phyloP scores from a whole-genome alignment of 2,113 vertebrate species.

The Nymphicus hollandicus region DNA sequence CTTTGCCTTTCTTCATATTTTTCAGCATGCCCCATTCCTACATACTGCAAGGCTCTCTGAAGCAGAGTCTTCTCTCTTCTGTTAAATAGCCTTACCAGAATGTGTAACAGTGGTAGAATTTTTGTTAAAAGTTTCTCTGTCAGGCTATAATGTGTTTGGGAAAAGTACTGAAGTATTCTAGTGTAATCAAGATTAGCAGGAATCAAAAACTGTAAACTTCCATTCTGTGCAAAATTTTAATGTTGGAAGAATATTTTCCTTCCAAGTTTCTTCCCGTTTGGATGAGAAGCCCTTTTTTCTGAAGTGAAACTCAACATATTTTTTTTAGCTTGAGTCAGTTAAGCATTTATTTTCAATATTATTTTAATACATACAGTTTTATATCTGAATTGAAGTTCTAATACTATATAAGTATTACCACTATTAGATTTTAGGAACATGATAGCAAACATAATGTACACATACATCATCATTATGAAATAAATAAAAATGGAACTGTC shows the following conservation, averaged over 20 bases:
- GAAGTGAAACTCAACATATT: not conserved
- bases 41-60: not conserved
- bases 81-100: not conserved
- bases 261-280: not conserved
- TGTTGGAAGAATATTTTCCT: not conserved
- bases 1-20: not conserved
- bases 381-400: not conserved
- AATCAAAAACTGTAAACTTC: not conserved
- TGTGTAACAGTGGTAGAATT: not conserved
- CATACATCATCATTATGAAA: conserved; percentile 24
- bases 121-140: not conserved
- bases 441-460: not conserved
- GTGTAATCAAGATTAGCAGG: not conserved
- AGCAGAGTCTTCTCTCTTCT: not conserved
- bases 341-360: not conserved
- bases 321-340: not conserved
- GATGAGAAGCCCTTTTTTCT: not conserved
- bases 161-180: not conserved
- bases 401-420: not conserved
- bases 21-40: not conserved
- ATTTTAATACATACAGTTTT: not conserved
- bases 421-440: conserved; percentile 11
- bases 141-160: not conserved
- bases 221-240: not conserved
- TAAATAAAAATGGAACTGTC: conserved; percentile 41